Conservation (phyloP, 2,888 invertebrate species). For the Seira ritae region DNA sequence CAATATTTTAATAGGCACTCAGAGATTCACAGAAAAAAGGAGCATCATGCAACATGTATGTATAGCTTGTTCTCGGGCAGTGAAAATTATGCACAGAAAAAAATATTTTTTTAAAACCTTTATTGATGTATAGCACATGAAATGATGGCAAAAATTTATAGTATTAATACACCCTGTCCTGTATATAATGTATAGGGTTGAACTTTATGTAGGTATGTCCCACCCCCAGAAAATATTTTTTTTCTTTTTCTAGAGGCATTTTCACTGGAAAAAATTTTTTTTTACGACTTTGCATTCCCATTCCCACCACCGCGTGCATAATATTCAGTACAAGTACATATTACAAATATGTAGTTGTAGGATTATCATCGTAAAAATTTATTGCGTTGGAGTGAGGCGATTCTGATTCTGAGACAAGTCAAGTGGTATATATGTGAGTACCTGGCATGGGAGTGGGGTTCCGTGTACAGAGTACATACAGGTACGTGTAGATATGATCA, state of each 20-base stretch:
- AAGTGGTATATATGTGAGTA: not conserved
- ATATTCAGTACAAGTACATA: no score
- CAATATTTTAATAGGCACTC: not conserved
- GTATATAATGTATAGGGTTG: no score
- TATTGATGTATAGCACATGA: no score
- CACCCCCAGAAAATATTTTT: conserved; percentile 29
- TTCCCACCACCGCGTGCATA: conserved; percentile 36
- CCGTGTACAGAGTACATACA: not conserved
- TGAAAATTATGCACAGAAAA: no score
- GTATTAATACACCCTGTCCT: no score
- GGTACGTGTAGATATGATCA: not conserved
- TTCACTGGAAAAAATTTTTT: conserved; percentile 45
- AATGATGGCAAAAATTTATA: no score
- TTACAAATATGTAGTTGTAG: not conserved
- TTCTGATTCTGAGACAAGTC: not conserved
- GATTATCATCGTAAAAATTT: not conserved
- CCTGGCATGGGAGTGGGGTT: no score
- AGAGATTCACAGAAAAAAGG: conserved; percentile 4
- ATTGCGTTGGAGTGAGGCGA: conserved; percentile 6
- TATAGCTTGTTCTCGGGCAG: no score
- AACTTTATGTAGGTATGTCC: no score
- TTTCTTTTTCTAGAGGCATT: conserved; percentile 3
- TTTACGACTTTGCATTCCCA: conserved; percentile 42
- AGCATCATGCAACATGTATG: no score
- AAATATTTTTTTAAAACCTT: no score